Percentiles rank a stretch among this genome's conserved stretches.
Evolutionary conservation across 2,888 invertebrate species (phyloP).

Genomic region (Dusona sp.): DNA sequence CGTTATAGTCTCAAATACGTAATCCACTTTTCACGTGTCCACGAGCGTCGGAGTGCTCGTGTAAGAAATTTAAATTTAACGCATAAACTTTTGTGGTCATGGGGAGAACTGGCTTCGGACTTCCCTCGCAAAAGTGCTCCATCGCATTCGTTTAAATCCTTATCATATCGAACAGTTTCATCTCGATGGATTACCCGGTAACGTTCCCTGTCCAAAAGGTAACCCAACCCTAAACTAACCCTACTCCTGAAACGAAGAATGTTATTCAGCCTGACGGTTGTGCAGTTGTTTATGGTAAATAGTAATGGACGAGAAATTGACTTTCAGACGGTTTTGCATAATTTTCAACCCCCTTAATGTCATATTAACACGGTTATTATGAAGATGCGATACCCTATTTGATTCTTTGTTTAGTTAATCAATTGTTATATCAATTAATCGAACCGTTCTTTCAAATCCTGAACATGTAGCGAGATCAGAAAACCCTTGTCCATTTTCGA

Average conservation of each 20-base stretch:
- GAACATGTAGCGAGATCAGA: neutral
- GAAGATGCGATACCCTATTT: neutral
- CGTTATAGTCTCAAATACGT: conserved; percentile 60
- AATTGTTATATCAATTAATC: neutral
- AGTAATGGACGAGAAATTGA: no score
- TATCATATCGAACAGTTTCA: conserved; percentile 48
- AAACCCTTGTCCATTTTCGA: neutral
- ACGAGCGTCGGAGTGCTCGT: neutral
- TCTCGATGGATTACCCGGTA: conserved; percentile 56
- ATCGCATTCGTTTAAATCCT: conserved; percentile 59
- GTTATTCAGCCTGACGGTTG: neutral
- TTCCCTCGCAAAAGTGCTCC: conserved; percentile 12
- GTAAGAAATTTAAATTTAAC: conserved; percentile 37
- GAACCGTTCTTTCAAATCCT: neutral
- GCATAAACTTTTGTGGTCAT: conserved; percentile 44
- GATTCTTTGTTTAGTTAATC: neutral
- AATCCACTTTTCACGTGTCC: conserved; percentile 51
- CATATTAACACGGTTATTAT: no score
- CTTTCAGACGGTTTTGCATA: neutral
- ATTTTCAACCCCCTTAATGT: neutral
- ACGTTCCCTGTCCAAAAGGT: neutral
- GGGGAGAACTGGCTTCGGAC: conserved; percentile 9
- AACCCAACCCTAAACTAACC: neutral
- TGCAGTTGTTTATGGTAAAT: no score
- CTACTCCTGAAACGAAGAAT: neutral